Percentiles rank a stretch among this genome's conserved stretches.
phyloP scores from a whole-genome alignment of 2,113 vertebrate species.

The Brachypodius melanocephalos region DNA sequence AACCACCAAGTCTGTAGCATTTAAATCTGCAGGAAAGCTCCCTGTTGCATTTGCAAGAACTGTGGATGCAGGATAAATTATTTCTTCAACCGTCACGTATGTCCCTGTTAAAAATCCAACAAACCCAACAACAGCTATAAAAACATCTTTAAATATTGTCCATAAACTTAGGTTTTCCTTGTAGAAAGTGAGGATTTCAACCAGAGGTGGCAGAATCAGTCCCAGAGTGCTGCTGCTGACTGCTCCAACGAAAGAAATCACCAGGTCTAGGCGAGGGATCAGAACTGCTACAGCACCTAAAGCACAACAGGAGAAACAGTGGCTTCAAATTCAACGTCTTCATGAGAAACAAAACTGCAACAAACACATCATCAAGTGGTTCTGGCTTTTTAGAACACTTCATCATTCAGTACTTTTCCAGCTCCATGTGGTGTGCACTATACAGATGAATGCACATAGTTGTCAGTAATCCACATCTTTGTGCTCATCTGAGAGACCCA shows the following conservation, averaged over 20 bases:
- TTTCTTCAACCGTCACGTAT: slow-evolving; percentile 83
- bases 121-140: slow-evolving; percentile 80
- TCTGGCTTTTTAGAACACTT: neutral
- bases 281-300: slow-evolving; percentile 77
- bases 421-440: neutral
- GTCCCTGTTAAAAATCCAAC: slow-evolving; percentile 85
- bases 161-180: slow-evolving; percentile 72
- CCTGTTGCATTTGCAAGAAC: neutral
- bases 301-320: neutral
- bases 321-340: neutral
- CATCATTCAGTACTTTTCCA: neutral
- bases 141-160: slow-evolving; percentile 80
- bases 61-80: slow-evolving; percentile 71
- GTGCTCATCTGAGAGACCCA: neutral
- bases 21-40: slow-evolving; percentile 28
- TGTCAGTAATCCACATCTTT: neutral
- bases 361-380: neutral
- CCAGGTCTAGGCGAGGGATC: slow-evolving; percentile 85
- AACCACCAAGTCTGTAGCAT: slow-evolving; percentile 28
- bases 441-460: fast-evolving
- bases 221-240: slow-evolving; percentile 87
- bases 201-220: slow-evolving; percentile 82
- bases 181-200: slow-evolving; percentile 84
- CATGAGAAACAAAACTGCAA: neutral
- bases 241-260: slow-evolving; percentile 85